Evolutionary conservation across 2,888 invertebrate species (phyloP).

Genomic region (Scaptomyza reducta): DNA sequence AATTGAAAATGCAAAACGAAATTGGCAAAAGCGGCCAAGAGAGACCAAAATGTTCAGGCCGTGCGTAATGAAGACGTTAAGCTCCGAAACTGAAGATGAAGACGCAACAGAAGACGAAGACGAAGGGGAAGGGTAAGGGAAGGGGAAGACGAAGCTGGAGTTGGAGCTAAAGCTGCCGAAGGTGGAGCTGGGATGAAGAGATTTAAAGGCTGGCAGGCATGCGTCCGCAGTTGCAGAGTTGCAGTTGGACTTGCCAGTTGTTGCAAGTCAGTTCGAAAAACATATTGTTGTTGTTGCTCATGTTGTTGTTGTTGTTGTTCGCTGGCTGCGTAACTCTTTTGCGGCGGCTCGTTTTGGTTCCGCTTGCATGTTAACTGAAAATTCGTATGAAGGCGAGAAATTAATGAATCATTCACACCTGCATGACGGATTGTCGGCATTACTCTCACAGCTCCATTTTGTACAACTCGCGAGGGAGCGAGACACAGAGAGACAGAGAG

Average conservation of each 20-base stretch:
- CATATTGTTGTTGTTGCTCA: slow-evolving; percentile 8
- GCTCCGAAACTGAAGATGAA: slow-evolving; percentile 46
- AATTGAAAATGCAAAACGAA: slow-evolving; percentile 79
- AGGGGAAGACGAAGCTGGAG: slow-evolving; percentile 14
- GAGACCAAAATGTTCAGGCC: slow-evolving; percentile 49
- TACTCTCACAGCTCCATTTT: slow-evolving; percentile 57
- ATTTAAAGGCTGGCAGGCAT: slow-evolving; percentile 60
- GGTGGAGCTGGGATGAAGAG: slow-evolving; percentile 9
- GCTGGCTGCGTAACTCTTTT: slow-evolving; percentile 72
- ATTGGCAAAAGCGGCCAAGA: slow-evolving; percentile 64
- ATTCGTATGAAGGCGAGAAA: slow-evolving; percentile 83
- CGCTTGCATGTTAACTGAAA: slow-evolving; percentile 80
- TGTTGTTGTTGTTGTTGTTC: slow-evolving; percentile 5
- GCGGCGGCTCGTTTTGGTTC: slow-evolving; percentile 74
- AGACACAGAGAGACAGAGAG: not conserved
- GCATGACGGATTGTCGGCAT: slow-evolving; percentile 83
- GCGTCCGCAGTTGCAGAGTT: slow-evolving; percentile 39
- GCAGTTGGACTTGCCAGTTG: not conserved
- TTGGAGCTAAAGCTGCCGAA: slow-evolving; percentile 31
- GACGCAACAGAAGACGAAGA: slow-evolving; percentile 16
- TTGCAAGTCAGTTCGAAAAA: too few relatives aligned
- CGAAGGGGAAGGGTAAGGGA: too few relatives aligned
- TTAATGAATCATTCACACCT: slow-evolving; percentile 84
- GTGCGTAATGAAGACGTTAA: slow-evolving; percentile 79
- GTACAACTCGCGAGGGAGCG: slow-evolving; percentile 1